Evolutionary conservation across 2,888 invertebrate species (phyloP).

Genomic region (Icerya purchasi): DNA sequence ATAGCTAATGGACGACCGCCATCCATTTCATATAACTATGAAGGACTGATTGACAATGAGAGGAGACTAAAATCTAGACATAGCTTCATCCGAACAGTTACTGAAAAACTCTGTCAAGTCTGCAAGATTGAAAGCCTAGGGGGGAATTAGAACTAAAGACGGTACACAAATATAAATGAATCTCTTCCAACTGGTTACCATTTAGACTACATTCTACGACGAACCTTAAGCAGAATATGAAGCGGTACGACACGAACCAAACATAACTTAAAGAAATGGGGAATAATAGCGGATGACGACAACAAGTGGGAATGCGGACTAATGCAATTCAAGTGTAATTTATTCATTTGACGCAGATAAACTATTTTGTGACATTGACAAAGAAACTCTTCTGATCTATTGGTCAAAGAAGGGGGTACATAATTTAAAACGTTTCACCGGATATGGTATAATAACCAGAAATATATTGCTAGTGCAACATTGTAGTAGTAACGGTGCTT

Average conservation of each 20-base stretch:
- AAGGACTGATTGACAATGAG: not conserved
- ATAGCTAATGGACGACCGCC: not conserved
- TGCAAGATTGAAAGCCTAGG: not conserved
- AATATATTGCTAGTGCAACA: no score
- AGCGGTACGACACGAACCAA: not conserved
- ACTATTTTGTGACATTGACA: no score
- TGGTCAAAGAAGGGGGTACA: no score
- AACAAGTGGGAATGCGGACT: not conserved
- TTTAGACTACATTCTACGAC: not conserved
- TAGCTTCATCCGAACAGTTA: not conserved
- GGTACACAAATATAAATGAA: not conserved
- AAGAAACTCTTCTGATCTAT: no score
- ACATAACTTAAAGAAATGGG: not conserved
- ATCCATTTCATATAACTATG: not conserved
- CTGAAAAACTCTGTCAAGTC: not conserved
- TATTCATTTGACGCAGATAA: no score
- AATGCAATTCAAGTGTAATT: no score
- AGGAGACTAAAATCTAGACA: not conserved
- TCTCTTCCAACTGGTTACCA: not conserved
- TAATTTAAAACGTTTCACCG: no score
- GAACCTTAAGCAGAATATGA: not conserved
- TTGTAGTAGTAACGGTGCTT: no score
- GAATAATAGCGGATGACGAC: not conserved
- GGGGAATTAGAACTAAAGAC: not conserved
- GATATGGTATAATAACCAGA: no score